Evolutionary conservation across 2,113 vertebrate species (phyloP).

Genomic region (Tragelaphus strepsiceros): DNA sequence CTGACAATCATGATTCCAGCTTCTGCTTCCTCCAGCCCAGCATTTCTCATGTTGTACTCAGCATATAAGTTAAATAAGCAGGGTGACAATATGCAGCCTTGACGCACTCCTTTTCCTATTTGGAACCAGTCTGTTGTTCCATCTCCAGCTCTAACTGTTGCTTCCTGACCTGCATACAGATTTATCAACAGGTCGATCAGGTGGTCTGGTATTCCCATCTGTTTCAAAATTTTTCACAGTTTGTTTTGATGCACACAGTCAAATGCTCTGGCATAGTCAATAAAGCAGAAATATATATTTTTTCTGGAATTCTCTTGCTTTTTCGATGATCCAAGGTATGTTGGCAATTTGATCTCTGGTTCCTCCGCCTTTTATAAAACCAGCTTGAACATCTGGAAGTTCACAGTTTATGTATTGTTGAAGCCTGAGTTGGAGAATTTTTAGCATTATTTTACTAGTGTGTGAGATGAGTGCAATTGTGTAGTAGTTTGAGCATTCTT

Average conservation of each 20-base stretch:
- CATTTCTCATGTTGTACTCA: background rate
- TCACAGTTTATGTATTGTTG: background rate
- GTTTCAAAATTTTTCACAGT: background rate
- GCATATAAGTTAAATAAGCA: background rate
- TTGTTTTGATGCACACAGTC: background rate
- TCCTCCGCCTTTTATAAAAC: background rate
- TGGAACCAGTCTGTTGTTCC: background rate
- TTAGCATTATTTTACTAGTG: background rate
- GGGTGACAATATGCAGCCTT: background rate
- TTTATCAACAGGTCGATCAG: background rate
- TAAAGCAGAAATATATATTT: too few relatives aligned
- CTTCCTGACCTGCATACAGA: background rate
- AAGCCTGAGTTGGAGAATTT: background rate
- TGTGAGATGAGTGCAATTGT: background rate
- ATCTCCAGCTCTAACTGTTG: background rate
- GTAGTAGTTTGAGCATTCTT: fast-evolving
- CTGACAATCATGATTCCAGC: background rate
- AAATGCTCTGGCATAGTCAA: background rate
- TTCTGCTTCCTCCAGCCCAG: background rate
- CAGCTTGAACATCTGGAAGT: background rate
- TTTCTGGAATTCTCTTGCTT: background rate
- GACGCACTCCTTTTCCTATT: background rate
- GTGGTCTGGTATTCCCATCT: background rate
- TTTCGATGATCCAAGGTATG: background rate
- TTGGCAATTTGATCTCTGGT: background rate